Base-by-base conservation (phyloP, 1,140 invertebrate species). In the Rhynchophorus ferrugineus region DNA sequence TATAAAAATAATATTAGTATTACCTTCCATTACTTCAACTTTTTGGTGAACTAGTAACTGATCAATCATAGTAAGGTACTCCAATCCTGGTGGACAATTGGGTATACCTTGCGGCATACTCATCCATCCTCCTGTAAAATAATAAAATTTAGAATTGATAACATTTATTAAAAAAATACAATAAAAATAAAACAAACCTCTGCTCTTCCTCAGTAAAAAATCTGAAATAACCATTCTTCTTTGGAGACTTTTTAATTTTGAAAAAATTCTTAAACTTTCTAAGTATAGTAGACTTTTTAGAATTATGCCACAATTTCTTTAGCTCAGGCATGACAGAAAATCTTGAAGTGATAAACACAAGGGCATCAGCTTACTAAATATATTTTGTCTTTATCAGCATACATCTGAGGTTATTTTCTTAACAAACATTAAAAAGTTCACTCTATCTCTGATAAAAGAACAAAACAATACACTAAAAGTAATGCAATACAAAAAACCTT, bases 61-160 rank as follows among this genome's bases (percentile, higher is more conserved):
- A 71, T 95, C 91, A 78, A 95, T 82, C 78, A 78, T 80, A 69
- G 87, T 88, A 74, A 95, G 83, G 79, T 91, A 95, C 78, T 93
- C 91, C 77, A 96, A 84, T 57, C 91, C 92, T 64, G 81, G 87
- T 44, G 87, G 92, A 76, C 85, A 93, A 68, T 83, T 89, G 76
- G 71, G 75, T 69, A 77, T 82, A 60, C 77, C 79, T 73, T 77
- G 75, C 51, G 81, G 85, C 68, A 81, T 77, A 74, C 72, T 80
- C 84, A 88, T 88, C 87, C 86, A 92, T 56, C 82, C 85, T 80
- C 78, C 87, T 89, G 66, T 8, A 74, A 73, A 38, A 66, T 48
- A 54, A 62, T 14, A 49, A 56, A 37, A 14, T 49, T 42, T 42
- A 45, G 34, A 46, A 43, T 20, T 35, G 19, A 1, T 35, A 11